A percentile compares a stretch with the other conserved stretches of the same genome.
These are phyloP conservation scores for Pardalotus punctatus DNA, from an alignment of 2,113 vertebrate species.

Conservation along the genomic window DNA sequence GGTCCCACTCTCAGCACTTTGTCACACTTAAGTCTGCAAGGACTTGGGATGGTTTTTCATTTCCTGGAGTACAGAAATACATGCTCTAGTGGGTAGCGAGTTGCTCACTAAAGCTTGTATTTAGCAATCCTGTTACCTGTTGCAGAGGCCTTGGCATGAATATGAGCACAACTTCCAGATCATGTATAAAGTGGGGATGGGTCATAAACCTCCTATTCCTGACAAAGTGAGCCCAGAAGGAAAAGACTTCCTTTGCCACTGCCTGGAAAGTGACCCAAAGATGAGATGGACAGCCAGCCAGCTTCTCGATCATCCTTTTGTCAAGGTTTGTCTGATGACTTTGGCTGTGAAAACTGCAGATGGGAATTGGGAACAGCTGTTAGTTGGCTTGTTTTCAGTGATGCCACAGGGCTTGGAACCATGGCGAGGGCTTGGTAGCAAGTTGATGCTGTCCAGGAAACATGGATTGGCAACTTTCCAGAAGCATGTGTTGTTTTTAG, in stretches of 20 bases:
- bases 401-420: not conserved
- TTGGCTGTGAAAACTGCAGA: not conserved
- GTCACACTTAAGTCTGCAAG: not conserved
- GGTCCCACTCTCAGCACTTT: not conserved
- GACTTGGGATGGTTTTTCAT: not conserved
- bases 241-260: slow-evolving; percentile 94
- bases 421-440: not conserved
- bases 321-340: slow-evolving; percentile 85
- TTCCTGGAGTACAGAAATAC: not conserved
- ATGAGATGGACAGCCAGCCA: slow-evolving; percentile 94
- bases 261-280: slow-evolving; percentile 96
- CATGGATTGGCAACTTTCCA: not conserved
- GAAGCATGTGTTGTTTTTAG: not conserved
- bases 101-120: not conserved
- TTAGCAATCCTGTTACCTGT: not conserved
- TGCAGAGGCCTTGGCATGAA: slow-evolving; percentile 96
- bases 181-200: slow-evolving; percentile 99
- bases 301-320: slow-evolving; percentile 95
- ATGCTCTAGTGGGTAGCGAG: not conserved
- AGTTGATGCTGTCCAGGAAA: not conserved
- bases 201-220: slow-evolving; percentile 95
- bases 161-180: slow-evolving; percentile 99
- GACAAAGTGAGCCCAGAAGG: slow-evolving; percentile 96
- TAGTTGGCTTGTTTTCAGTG: not conserved
- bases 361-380: not conserved